Evolutionary conservation across 92 coral and sea anemone genomes (phyloP).

Genomic region (Porites evermanni): DNA sequence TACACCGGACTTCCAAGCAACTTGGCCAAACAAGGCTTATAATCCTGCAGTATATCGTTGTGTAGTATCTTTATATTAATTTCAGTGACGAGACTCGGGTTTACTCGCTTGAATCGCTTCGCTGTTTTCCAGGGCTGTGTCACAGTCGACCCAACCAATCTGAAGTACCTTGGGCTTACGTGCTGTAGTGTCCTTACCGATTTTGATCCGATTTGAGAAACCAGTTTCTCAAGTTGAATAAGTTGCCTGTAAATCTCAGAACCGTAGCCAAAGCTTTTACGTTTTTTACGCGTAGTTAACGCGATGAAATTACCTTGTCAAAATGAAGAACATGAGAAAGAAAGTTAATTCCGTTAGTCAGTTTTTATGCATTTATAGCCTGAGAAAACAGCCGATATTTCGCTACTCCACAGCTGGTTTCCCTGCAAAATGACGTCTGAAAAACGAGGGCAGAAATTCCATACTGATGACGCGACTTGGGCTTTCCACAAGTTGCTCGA

Average conservation of each 20-base stretch:
- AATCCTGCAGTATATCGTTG: conserved; percentile 21
- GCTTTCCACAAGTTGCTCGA: too few relatives aligned
- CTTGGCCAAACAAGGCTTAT: conserved; percentile 80
- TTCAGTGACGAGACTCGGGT: background rate
- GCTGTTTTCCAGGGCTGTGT: conserved; percentile 67
- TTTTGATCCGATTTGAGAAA: conserved; percentile 11
- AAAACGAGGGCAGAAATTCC: too few relatives aligned
- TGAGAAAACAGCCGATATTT: too few relatives aligned
- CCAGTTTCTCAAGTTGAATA: background rate
- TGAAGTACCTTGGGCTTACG: conserved; percentile 43
- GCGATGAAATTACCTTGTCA: conserved; percentile 5
- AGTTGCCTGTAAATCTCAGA: conserved; percentile 2
- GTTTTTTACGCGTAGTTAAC: conserved; percentile 6
- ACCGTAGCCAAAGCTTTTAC: background rate
- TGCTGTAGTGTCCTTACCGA: background rate
- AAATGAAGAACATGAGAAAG: background rate
- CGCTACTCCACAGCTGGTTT: too few relatives aligned
- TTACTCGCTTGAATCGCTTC: conserved; percentile 56
- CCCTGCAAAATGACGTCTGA: too few relatives aligned
- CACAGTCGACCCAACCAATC: conserved; percentile 64
- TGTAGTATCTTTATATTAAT: conserved; percentile 7
- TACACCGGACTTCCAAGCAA: conserved; percentile 73
- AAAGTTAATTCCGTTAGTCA: too few relatives aligned
- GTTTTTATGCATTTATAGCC: too few relatives aligned
- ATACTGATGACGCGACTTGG: too few relatives aligned